phyloP scores from a whole-genome alignment of 2,797 vertebrate species.

The Mus spretus region DNA sequence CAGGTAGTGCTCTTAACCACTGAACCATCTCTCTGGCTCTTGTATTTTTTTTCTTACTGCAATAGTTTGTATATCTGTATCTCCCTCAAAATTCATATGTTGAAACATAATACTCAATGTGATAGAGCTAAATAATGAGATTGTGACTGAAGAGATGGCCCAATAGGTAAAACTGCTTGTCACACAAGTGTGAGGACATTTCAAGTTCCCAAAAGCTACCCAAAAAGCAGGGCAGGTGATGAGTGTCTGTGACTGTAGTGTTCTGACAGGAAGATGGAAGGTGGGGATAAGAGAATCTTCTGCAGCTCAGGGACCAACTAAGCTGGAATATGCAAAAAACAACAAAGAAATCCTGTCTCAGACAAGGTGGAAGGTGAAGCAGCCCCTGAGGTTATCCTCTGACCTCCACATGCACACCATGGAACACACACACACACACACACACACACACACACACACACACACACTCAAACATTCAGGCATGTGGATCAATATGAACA shows the following conservation, averaged over 20 bases:
- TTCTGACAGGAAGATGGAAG: not conserved
- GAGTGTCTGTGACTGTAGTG: not conserved
- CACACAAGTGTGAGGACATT: not conserved
- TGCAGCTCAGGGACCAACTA: not conserved
- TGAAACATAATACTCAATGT: not conserved
- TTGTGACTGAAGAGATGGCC: not conserved
- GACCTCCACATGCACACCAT: not conserved
- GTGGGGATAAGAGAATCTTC: not conserved
- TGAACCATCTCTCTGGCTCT: not conserved
- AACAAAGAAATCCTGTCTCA: not conserved
- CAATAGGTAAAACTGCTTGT: not conserved
- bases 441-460: not conserved
- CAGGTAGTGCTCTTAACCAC: not conserved
- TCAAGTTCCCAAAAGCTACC: not conserved
- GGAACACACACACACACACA: not conserved
- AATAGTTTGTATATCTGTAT: not conserved
- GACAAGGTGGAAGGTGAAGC: not conserved
- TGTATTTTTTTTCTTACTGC: not conserved
- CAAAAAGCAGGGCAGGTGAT: not conserved
- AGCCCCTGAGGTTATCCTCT: not conserved
- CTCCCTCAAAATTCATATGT: not conserved
- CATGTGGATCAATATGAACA: too few species aligned
- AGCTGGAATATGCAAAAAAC: not conserved
- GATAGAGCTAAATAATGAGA: not conserved
- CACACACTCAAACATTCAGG: not conserved